phyloP scores from a whole-genome alignment of 1,140 invertebrate genomes.

The Brachionus rotundiformis region DNA sequence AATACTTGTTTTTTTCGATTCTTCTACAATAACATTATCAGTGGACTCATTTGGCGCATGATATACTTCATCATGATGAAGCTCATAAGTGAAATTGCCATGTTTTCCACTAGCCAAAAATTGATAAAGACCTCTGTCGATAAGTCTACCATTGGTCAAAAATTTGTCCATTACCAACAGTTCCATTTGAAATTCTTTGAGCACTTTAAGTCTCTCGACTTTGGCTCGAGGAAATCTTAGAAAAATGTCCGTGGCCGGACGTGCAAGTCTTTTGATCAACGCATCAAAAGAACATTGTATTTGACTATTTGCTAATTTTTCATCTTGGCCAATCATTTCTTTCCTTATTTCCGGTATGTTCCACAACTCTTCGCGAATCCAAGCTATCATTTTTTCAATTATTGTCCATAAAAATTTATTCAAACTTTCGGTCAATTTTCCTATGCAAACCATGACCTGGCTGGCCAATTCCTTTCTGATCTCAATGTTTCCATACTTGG shows the following conservation, averaged over 20 bases:
- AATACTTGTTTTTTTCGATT: background rate
- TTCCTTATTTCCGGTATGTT: background rate
- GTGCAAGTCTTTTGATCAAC: background rate
- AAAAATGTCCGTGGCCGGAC: background rate
- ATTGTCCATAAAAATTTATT: slow-evolving; percentile 5
- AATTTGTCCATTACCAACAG: slow-evolving; percentile 24
- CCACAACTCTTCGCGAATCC: slow-evolving; percentile 4
- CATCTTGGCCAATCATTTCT: background rate
- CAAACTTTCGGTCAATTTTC: background rate
- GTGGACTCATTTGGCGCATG: background rate
- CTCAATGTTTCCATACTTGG: background rate
- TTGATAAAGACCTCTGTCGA: background rate
- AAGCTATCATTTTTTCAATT: slow-evolving; percentile 20
- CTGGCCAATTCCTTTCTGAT: background rate
- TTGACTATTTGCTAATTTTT: background rate
- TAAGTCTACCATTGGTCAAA: slow-evolving; percentile 13
- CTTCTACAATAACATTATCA: background rate
- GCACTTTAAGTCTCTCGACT: background rate
- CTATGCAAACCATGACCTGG: background rate
- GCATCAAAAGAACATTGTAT: slow-evolving; percentile 1
- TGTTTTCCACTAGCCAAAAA: slow-evolving; percentile 19
- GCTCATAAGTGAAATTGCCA: background rate
- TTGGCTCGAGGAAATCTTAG: slow-evolving; percentile 5
- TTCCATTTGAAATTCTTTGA: slow-evolving; percentile 7
- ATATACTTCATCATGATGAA: slow-evolving; percentile 3